These are phyloP conservation scores for Aquatica leii DNA, from an alignment of 2,888 invertebrate species.

Conservation along the genomic window DNA sequence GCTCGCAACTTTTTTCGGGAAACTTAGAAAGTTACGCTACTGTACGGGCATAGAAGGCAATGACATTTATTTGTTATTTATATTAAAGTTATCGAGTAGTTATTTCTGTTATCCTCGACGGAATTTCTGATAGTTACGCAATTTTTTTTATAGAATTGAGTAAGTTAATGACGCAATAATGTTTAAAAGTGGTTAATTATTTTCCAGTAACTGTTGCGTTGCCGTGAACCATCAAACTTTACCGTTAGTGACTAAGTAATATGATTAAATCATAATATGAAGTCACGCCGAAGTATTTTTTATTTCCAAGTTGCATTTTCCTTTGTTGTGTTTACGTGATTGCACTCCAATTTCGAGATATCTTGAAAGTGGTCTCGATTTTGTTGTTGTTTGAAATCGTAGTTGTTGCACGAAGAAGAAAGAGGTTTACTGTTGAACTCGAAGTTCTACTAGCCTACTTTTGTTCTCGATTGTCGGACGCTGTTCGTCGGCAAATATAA, in stretches of 20 bases:
- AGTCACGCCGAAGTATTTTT: constrained; percentile 29
- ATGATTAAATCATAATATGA: constrained; percentile 38
- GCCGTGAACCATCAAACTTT: constrained; percentile 40
- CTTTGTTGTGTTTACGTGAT: constrained; percentile 18
- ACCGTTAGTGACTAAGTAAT: constrained; percentile 41
- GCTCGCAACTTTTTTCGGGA: no score
- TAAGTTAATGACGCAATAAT: constrained; percentile 44
- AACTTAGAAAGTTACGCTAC: no score
- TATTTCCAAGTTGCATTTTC: constrained; percentile 23
- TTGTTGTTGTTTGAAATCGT: not conserved
- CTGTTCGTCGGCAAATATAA: constrained; percentile 3
- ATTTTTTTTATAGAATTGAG: constrained; percentile 22
- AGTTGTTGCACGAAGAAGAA: not conserved
- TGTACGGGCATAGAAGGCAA: no score
- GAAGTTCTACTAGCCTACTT: constrained; percentile 59
- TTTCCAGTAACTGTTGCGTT: constrained; percentile 43
- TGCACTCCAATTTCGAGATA: constrained; percentile 16
- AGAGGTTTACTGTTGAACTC: constrained; percentile 40
- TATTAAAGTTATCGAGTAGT: not conserved
- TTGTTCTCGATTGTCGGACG: constrained; percentile 28
- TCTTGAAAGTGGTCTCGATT: constrained; percentile 21
- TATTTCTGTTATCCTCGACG: not conserved
- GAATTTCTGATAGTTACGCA: constrained; percentile 18
- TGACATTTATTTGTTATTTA: constrained; percentile 16
- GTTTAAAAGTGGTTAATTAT: constrained; percentile 38